Base-by-base conservation (phyloP, 1,140 invertebrate species). In the Pachyrhynchus sulphureomaculatus region DNA sequence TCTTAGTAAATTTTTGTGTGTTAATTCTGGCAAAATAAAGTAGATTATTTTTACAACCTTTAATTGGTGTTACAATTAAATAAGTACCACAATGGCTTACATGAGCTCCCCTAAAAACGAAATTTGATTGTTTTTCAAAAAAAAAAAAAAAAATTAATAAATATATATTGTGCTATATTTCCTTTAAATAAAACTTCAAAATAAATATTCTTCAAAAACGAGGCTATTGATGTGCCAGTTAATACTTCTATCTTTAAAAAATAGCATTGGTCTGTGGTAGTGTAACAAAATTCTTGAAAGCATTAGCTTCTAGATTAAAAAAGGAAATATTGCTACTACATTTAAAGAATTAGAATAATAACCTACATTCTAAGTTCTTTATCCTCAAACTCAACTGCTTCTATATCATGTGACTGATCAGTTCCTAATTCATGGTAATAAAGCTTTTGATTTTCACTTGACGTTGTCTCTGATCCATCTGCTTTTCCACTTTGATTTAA, bases 71-170 rank as follows among this genome's bases (percentile, higher is more conserved):
- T 62, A 96, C 76, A 18, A 98, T 79, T 33, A 97, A 77, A 81
- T 93, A 97, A n/a, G 86, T 82, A 6, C 95, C 94, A 82, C 93
- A 96, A 73, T 96, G 88, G 24, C 88, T 90, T n/a, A 97, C 90
- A 70, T 87, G 81, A 32, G 86, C 86, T 57, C 84, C 86, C 74
- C 90, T 93, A 75, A 34, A 82, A 78, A 36, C n/a, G n/a, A 29
- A 29, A 6, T 2, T 29, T 29, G 5, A 29, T 29, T 29, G 12
- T 29, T 29, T 9, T n/a, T n/a, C n/a, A n/a, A n/a, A n/a, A n/a
- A n/a, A n/a, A n/a, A n/a, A n/a, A n/a, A n/a, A n/a, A n/a, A n/a
- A n/a, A n/a, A n/a, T n/a, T n/a, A n/a, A n/a, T n/a, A n/a, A n/a
- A n/a, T 17, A 41, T 2, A 41, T 13, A 8, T 12, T 41, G 15